These are phyloP conservation scores for Papilio aristodemus DNA, from an alignment of 1,140 invertebrate genomes.

Conservation along the genomic window DNA sequence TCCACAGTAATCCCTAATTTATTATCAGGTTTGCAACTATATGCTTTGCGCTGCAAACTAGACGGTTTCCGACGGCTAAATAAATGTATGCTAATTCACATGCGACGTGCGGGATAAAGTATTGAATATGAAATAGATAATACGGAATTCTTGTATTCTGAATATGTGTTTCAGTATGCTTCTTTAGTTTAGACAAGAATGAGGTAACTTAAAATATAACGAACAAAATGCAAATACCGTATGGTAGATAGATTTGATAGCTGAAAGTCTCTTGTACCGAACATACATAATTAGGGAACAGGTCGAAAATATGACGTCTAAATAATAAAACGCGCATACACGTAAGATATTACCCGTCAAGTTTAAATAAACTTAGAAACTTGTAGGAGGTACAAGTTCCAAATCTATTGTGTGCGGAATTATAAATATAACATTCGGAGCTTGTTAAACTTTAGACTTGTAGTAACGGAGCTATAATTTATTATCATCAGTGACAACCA, in stretches of 20 bases:
- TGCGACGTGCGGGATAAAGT: not conserved
- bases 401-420: not conserved
- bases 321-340: no score
- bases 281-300: no score
- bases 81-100: constrained; percentile 17
- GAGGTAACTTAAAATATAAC: no score
- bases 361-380: not conserved
- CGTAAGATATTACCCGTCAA: no score
- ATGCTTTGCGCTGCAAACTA: constrained; percentile 54
- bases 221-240: no score
- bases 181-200: no score
- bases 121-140: not conserved
- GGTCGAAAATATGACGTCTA: no score
- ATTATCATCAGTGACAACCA: constrained; percentile 32
- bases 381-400: not conserved
- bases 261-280: no score
- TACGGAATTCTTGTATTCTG: not conserved
- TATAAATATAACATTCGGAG: not conserved
- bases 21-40: constrained; percentile 64
- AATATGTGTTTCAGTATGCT: no score
- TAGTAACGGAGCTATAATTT: constrained; percentile 25
- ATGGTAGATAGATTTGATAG: no score
- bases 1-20: constrained; percentile 64
- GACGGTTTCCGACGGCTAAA: constrained; percentile 39
- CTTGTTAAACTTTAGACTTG: not conserved